These are phyloP conservation scores for Pteropus rufus DNA, from an alignment of 2,797 vertebrate species.

Conservation along the genomic window DNA sequence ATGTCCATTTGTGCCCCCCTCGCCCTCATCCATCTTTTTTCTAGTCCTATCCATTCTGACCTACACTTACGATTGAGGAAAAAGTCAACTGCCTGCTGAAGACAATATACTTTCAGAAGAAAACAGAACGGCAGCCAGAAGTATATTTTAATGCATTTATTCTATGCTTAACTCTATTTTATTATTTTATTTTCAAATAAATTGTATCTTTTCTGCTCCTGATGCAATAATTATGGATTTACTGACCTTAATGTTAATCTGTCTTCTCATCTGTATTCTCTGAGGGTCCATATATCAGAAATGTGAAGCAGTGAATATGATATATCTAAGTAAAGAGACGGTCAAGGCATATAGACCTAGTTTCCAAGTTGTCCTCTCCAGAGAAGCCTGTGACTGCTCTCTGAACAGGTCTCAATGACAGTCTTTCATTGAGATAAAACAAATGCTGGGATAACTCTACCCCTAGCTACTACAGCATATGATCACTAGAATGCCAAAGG, in stretches of 20 bases:
- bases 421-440: neutral
- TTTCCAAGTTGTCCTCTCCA: neutral
- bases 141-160: neutral
- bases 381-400: neutral
- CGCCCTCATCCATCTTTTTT: slow-evolving; percentile 45
- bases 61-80: neutral
- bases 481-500: neutral
- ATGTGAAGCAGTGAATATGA: neutral
- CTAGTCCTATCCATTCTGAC: neutral
- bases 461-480: neutral
- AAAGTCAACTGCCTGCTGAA: neutral
- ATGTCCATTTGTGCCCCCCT: neutral
- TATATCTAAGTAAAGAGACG: neutral
- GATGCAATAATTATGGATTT: neutral
- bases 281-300: neutral
- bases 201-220: neutral
- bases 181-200: slow-evolving; percentile 55
- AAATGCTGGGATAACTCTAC: neutral
- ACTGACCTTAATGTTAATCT: neutral
- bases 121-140: neutral
- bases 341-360: neutral
- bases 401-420: neutral
- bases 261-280: neutral
- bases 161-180: neutral
- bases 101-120: slow-evolving; percentile 22